phyloP scores from a whole-genome alignment of 2,888 invertebrate species.

The Neoaliturus tenellus region DNA sequence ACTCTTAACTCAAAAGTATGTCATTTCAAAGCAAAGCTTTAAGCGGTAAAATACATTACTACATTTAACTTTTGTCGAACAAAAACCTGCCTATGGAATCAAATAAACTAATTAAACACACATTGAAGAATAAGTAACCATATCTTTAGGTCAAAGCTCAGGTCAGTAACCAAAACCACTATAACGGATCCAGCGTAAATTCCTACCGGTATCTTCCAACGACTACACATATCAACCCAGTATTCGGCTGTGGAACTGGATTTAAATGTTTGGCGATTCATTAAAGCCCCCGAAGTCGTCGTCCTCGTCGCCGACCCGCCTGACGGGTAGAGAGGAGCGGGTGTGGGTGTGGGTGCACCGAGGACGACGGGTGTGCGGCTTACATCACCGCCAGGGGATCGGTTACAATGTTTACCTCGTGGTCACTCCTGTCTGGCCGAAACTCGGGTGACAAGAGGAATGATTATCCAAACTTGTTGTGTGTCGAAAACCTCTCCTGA shows the following conservation, averaged over 20 bases:
- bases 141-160: no score
- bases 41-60: no score
- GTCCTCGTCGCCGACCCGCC: not conserved
- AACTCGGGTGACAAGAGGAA: no score
- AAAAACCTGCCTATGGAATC: no score
- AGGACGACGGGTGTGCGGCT: not conserved
- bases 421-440: not conserved
- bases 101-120: no score
- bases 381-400: conserved; percentile 2
- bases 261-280: conserved; percentile 16
- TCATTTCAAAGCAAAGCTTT: no score
- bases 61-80: no score
- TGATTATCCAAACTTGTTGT: no score
- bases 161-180: not conserved
- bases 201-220: not conserved
- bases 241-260: not conserved
- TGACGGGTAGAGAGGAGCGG: not conserved
- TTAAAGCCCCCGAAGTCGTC: not conserved
- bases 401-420: not conserved
- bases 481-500: no score
- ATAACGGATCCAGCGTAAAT: not conserved
- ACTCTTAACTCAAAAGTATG: no score
- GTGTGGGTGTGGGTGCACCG: not conserved
- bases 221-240: no score
- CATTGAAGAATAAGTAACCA: no score